Conservation (phyloP, 2,888 invertebrate species). For the Plebejus anna region DNA sequence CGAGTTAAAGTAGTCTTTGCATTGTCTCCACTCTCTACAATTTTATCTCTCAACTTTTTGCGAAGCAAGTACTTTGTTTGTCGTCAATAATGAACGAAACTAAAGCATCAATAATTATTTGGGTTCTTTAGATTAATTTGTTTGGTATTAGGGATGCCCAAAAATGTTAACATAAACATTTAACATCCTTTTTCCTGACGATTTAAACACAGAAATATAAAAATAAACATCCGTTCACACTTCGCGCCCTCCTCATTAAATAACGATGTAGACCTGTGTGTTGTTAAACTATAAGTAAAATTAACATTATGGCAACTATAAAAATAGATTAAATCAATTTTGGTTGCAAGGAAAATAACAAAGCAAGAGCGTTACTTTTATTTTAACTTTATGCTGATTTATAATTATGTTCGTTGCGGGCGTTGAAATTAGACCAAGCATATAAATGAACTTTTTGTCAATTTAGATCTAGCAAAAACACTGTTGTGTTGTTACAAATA, state of each 20-base stretch:
- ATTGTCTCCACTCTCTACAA: too few relatives aligned
- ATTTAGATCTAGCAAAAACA: not conserved
- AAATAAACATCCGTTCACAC: not conserved
- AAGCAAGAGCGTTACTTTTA: not conserved
- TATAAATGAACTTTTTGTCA: not conserved
- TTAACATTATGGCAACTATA: not conserved
- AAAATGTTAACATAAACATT: conserved; percentile 16
- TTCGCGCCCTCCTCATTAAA: not conserved
- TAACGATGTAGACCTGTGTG: not conserved
- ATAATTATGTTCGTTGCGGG: not conserved
- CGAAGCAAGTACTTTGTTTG: too few relatives aligned
- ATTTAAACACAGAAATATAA: not conserved
- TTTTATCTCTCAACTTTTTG: too few relatives aligned
- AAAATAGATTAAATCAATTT: not conserved
- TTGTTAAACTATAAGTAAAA: not conserved
- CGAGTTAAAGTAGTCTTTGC: too few relatives aligned
- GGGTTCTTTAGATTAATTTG: too few relatives aligned
- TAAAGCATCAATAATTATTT: too few relatives aligned
- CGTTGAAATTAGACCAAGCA: not conserved
- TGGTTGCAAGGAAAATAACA: not conserved
- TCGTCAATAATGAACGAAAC: too few relatives aligned
- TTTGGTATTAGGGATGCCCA: not conserved
- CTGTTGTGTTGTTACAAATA: not conserved
- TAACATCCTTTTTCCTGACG: conserved; percentile 1
- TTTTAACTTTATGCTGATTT: not conserved